phyloP scores from a whole-genome alignment of 2,888 invertebrate genomes.

The Cylloceria caligata region DNA sequence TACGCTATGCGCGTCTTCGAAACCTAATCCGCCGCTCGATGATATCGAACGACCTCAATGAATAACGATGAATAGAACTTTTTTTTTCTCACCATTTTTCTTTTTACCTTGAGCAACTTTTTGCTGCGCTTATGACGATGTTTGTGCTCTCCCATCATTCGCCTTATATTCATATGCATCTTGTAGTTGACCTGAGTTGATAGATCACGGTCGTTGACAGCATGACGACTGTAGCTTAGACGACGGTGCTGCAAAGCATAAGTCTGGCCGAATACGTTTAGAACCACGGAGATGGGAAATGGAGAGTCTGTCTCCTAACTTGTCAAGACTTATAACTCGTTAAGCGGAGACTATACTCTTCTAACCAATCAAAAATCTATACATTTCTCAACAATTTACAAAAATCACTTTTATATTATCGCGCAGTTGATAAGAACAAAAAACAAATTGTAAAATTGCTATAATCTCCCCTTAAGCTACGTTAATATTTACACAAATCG shows the following conservation, averaged over 20 bases:
- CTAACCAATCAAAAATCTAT: neutral
- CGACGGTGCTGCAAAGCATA: slow-evolving; percentile 90
- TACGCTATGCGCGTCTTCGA: neutral
- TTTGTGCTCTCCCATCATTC: slow-evolving; percentile 94
- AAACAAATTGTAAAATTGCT: no score
- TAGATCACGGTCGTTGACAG: slow-evolving; percentile 94
- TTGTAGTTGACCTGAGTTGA: slow-evolving; percentile 95
- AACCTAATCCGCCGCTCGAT: no score
- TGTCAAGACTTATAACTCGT: slow-evolving; percentile 2
- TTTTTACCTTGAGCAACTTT: slow-evolving; percentile 91
- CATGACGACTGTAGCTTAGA: slow-evolving; percentile 95
- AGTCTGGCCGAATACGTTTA: slow-evolving; percentile 70
- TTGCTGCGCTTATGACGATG: slow-evolving; percentile 93
- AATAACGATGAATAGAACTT: slow-evolving; percentile 17
- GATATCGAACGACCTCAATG: slow-evolving; percentile 5
- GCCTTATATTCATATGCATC: slow-evolving; percentile 95
- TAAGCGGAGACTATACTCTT: neutral
- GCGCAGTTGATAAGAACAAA: no score
- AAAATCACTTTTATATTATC: neutral
- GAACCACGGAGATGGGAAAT: slow-evolving; percentile 57
- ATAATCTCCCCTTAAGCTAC: neutral
- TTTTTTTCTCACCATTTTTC: slow-evolving; percentile 21
- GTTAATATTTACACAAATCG: neutral
- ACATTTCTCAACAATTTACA: neutral
- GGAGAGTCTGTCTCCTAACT: slow-evolving; percentile 62